phyloP scores from a whole-genome alignment of 2,797 vertebrate species.

The Melanotaenia pygmaea region DNA sequence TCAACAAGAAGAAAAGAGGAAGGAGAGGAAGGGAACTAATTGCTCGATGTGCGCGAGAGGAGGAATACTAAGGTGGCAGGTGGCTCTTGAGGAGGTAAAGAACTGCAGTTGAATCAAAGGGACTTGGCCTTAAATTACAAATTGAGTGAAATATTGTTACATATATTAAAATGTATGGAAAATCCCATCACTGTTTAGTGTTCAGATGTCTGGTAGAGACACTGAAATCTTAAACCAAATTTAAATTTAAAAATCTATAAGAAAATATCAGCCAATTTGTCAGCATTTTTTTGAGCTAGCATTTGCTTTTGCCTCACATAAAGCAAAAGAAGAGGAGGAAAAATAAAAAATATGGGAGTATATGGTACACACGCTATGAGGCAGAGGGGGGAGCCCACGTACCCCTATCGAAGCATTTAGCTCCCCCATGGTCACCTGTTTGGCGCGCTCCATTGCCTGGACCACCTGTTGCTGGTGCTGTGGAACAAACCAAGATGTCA shows the following conservation, averaged over 20 bases:
- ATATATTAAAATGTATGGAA: neutral
- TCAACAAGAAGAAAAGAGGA: conserved; percentile 44
- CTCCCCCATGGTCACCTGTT: conserved; percentile 98
- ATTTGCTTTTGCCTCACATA: conserved; percentile 31
- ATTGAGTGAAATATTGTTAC: neutral
- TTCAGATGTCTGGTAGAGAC: neutral
- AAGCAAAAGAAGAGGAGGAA: conserved; percentile 53
- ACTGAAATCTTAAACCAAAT: neutral
- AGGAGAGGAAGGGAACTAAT: conserved; percentile 57
- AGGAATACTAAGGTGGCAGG: conserved; percentile 36
- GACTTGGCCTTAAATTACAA: neutral
- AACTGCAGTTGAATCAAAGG: conserved; percentile 11
- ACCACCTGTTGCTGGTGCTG: conserved; percentile 97
- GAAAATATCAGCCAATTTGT: conserved; percentile 2
- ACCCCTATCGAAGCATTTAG: conserved; percentile 95
- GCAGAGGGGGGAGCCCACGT: conserved; percentile 88
- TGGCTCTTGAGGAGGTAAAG: conserved; percentile 30
- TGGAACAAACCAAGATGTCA: conserved; percentile 61
- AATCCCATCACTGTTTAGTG: neutral
- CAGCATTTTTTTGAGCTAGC: conserved; percentile 6
- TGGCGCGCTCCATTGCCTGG: conserved; percentile 94
- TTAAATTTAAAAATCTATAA: neutral
- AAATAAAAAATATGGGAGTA: conserved; percentile 69
- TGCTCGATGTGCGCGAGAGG: conserved; percentile 64
- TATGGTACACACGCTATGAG: conserved; percentile 84